Percentiles rank a stretch among this genome's conserved stretches.
These are phyloP conservation scores for Simalia tracyae DNA, from an alignment of 2,797 vertebrate genomes.

Conservation along the genomic window DNA sequence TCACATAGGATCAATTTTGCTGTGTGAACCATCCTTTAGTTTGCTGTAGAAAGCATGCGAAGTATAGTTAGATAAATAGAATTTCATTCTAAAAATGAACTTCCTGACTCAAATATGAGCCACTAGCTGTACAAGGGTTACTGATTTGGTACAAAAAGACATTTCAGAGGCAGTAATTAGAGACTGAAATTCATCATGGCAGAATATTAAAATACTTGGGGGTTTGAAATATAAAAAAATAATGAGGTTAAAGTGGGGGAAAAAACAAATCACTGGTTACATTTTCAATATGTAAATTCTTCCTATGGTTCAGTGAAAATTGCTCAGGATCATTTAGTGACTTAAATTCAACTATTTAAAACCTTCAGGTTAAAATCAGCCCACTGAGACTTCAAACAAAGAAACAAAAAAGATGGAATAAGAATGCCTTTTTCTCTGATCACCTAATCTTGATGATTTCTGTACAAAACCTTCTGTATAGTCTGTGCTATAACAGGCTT, in stretches of 20 bases:
- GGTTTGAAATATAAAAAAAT: slow-evolving; percentile 30
- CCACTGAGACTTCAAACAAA: not conserved
- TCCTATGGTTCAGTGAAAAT: not conserved
- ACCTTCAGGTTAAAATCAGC: not conserved
- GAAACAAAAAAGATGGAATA: not conserved
- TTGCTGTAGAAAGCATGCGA: not conserved
- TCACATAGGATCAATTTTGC: not conserved
- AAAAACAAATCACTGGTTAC: slow-evolving; percentile 9
- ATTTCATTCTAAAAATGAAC: not conserved
- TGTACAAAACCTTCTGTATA: not conserved
- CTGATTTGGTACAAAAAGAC: not conserved
- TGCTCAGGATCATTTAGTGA: not conserved
- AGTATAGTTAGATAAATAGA: not conserved
- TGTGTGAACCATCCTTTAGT: not conserved
- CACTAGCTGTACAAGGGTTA: not conserved
- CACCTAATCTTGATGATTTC: not conserved
- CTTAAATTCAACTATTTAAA: not conserved
- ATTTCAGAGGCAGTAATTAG: slow-evolving; percentile 14
- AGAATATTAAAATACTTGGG: slow-evolving; percentile 12
- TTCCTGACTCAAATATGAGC: not conserved
- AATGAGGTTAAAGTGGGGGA: slow-evolving; percentile 25
- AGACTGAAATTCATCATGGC: not conserved
- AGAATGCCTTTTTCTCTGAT: not conserved
- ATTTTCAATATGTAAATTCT: not conserved
- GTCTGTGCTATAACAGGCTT: not conserved